These are phyloP conservation scores for Julus scandinavius DNA, from an alignment of 2,888 invertebrate species.

Conservation along the genomic window DNA sequence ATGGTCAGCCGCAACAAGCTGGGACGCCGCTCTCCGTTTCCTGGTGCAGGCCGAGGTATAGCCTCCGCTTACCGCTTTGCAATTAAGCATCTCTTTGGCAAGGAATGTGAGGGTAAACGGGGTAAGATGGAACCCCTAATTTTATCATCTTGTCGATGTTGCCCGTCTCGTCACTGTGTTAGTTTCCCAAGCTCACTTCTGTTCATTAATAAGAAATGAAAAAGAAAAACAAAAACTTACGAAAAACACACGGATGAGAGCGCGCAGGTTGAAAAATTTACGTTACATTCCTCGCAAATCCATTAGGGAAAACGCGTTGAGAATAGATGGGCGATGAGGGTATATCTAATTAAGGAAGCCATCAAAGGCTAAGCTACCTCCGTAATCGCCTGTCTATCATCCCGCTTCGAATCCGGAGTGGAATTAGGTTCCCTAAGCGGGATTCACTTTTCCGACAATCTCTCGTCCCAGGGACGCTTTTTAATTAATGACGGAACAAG, in stretches of 20 bases:
- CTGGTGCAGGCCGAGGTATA: conserved; percentile 53
- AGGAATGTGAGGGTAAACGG: conserved; percentile 55
- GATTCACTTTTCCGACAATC: not conserved
- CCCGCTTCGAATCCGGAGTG: not conserved
- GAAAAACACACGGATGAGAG: conserved; percentile 10
- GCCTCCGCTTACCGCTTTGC: conserved; percentile 56
- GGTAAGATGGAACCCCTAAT: conserved; percentile 54
- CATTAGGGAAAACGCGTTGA: too few relatives aligned
- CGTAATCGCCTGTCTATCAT: not conserved
- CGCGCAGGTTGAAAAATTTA: not conserved
- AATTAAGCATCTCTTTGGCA: conserved; percentile 56
- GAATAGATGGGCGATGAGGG: conserved; percentile 32
- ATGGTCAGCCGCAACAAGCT: conserved; percentile 42
- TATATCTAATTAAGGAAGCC: not conserved
- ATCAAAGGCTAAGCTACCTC: conserved; percentile 8
- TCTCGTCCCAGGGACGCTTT: not conserved
- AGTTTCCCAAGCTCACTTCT: not conserved
- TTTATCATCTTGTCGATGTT: conserved; percentile 44
- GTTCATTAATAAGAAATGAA: not conserved
- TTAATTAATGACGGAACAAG: not conserved
- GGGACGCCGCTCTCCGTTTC: conserved; percentile 51
- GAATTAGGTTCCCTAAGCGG: not conserved
- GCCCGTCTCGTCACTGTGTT: conserved; percentile 36
- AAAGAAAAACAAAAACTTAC: not conserved
- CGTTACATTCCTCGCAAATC: not conserved